Evolutionary conservation across 2,888 invertebrate genomes (phyloP).

Genomic region (Eupithecia insigniata): DNA sequence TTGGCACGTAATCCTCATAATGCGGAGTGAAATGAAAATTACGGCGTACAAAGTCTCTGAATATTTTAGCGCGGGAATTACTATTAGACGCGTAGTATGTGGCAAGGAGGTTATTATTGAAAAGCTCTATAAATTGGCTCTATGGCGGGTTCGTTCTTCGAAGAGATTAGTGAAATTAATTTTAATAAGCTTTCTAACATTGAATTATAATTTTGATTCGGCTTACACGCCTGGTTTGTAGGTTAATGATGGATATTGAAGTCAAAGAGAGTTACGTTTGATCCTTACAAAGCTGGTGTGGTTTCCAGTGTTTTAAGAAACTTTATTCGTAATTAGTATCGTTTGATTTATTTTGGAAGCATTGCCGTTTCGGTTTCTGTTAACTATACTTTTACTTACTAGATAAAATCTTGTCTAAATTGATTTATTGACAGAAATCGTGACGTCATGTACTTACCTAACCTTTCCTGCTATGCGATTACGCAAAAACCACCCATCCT

Average conservation of each 20-base stretch:
- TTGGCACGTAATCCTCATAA: conserved; percentile 65
- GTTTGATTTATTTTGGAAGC: not conserved
- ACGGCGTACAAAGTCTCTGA: conserved; percentile 54
- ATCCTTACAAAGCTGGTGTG: not conserved
- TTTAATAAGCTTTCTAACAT: conserved; percentile 21
- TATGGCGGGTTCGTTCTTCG: conserved; percentile 26
- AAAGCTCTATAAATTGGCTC: conserved; percentile 18
- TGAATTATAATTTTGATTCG: conserved; percentile 19
- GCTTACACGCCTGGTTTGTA: conserved; percentile 9
- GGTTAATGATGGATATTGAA: conserved; percentile 1
- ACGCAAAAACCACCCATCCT: too few species aligned
- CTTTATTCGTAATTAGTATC: not conserved
- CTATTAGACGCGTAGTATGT: conserved; percentile 47
- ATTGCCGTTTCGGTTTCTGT: not conserved
- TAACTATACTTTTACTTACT: too few species aligned
- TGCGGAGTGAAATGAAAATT: conserved; percentile 68
- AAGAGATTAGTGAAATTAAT: conserved; percentile 21
- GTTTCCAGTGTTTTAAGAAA: not conserved
- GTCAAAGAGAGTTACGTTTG: not conserved
- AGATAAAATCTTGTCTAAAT: too few species aligned
- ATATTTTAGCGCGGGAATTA: conserved; percentile 51
- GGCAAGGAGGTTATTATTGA: conserved; percentile 39
- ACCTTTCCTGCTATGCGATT: too few species aligned
- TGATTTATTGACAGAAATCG: too few species aligned
- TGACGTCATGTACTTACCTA: too few species aligned